A percentile compares a stretch with the other conserved stretches of the same genome.
Conservation (phyloP, 1,140 invertebrate species). For the Adelges cooleyi region DNA sequence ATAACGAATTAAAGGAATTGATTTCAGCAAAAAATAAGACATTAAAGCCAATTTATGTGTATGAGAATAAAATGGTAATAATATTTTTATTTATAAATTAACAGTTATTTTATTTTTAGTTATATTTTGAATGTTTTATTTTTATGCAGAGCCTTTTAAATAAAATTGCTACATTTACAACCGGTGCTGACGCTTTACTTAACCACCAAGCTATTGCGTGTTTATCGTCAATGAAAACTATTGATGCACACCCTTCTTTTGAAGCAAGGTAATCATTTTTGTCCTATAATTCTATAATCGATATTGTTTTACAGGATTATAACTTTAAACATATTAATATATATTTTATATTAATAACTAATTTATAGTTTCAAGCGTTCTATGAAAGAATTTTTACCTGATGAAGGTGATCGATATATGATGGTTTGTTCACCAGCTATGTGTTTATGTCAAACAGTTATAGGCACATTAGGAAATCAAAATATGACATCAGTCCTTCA, state of each 20-base stretch:
- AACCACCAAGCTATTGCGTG: conserved; percentile 60
- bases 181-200: conserved; percentile 64
- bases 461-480: conserved; percentile 67
- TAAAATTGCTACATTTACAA: conserved; percentile 54
- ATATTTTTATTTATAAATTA: too few species aligned
- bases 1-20: conserved; percentile 55
- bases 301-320: too few species aligned
- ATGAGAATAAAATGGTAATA: conserved; percentile 70
- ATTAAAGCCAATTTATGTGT: conserved; percentile 68
- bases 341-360: too few species aligned
- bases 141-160: conserved; percentile 46
- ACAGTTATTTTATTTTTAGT: neutral
- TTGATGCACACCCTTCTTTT: conserved; percentile 56
- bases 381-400: conserved; percentile 45
- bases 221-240: conserved; percentile 63
- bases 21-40: conserved; percentile 51
- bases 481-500: conserved; percentile 70
- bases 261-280: conserved; percentile 12
- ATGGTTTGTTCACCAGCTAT: conserved; percentile 69
- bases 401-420: conserved; percentile 55
- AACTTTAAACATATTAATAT: too few species aligned
- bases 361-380: conserved; percentile 3
- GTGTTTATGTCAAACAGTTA: conserved; percentile 62
- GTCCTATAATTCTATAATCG: too few species aligned
- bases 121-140: neutral